Evolutionary conservation across 2,888 invertebrate species (phyloP).

Genomic region (Thymelicus sylvestris): DNA sequence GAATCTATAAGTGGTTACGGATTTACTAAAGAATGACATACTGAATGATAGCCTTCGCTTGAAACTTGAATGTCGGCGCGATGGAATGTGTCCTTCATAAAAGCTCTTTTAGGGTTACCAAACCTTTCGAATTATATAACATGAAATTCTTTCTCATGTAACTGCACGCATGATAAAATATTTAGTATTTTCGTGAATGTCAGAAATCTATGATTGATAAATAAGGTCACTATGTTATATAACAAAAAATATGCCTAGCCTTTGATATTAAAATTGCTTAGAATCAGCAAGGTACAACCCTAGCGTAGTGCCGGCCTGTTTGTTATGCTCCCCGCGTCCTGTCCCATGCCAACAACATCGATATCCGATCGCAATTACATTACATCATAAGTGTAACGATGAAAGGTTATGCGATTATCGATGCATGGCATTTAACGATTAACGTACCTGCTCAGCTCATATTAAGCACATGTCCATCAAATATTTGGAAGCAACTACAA

Average conservation of each 20-base stretch:
- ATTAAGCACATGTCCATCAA: slow-evolving; percentile 25
- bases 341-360: slow-evolving; percentile 28
- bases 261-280: neutral
- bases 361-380: slow-evolving; percentile 26
- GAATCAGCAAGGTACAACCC: slow-evolving; percentile 11
- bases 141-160: neutral
- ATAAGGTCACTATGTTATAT: too few relatives aligned
- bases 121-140: slow-evolving; percentile 4
- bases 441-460: slow-evolving; percentile 3
- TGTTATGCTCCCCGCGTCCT: slow-evolving; percentile 31
- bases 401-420: slow-evolving; percentile 31
- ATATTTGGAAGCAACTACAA: slow-evolving; percentile 7
- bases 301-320: slow-evolving; percentile 18
- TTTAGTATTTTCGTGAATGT: neutral
- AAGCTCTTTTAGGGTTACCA: neutral
- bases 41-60: neutral
- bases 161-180: neutral
- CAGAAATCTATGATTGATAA: neutral
- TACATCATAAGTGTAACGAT: slow-evolving; percentile 31
- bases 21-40: neutral
- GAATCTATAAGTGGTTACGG: neutral
- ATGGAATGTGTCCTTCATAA: slow-evolving; percentile 7
- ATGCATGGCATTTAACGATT: slow-evolving; percentile 22
- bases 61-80: slow-evolving; percentile 3
- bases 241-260: neutral